Conservation (phyloP, 1,140 invertebrate species). For the Thaumetopoea pityocampa region DNA sequence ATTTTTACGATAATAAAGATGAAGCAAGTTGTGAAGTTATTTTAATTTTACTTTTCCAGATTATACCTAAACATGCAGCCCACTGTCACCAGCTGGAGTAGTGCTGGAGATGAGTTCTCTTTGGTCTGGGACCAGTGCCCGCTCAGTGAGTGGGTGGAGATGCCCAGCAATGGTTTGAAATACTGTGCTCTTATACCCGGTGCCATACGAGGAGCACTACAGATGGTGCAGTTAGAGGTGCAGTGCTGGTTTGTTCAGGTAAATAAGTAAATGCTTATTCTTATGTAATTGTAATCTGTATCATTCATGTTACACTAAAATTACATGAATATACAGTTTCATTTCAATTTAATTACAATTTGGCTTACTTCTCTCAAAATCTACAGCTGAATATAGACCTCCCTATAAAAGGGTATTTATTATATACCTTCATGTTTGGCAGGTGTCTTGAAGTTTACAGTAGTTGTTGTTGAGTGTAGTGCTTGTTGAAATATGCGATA, state of each 20-base stretch:
- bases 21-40: too few species aligned
- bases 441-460: too few species aligned
- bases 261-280: constrained; percentile 12
- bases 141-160: constrained; percentile 98
- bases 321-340: not conserved
- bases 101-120: constrained; percentile 97
- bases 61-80: constrained; percentile 95
- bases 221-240: constrained; percentile 95
- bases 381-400: too few species aligned
- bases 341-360: too few species aligned
- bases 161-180: constrained; percentile 95
- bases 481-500: too few species aligned
- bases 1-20: too few species aligned
- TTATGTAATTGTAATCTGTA: constrained; percentile 5
- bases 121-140: constrained; percentile 96
- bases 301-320: not conserved
- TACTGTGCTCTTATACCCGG: constrained; percentile 98
- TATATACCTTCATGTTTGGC: too few species aligned
- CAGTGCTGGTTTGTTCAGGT: constrained; percentile 87
- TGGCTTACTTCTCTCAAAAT: too few species aligned
- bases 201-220: constrained; percentile 94
- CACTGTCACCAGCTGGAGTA: constrained; percentile 94
- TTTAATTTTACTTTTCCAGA: constrained; percentile 78
- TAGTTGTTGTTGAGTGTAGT: too few species aligned
- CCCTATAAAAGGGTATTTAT: too few species aligned